Evolutionary conservation across 2,797 vertebrate genomes (phyloP).

Genomic region (Danio jaintianensis): DNA sequence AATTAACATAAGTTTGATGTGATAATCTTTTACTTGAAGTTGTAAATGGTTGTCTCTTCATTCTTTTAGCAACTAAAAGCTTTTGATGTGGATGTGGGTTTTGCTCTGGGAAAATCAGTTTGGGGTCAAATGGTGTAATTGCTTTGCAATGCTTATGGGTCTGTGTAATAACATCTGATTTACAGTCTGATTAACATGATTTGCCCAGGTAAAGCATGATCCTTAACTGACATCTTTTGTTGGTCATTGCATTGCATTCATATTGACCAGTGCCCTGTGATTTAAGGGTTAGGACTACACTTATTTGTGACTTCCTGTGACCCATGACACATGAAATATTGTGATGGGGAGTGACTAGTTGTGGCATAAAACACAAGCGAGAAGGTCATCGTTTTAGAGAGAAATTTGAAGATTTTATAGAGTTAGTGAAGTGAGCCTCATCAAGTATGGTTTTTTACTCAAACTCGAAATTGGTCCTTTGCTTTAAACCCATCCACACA

Average conservation of each 20-base stretch:
- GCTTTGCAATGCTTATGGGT: background rate
- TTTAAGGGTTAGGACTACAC: background rate
- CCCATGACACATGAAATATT: background rate
- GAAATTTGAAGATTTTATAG: too few relatives aligned
- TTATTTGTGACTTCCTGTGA: background rate
- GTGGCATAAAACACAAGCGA: background rate
- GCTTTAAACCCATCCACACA: too few relatives aligned
- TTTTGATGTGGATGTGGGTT: conserved; percentile 52
- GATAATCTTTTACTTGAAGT: conserved; percentile 69
- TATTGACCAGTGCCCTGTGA: background rate
- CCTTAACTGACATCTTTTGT: background rate
- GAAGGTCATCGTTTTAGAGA: background rate
- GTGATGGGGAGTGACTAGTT: background rate
- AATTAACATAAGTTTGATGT: conserved; percentile 74
- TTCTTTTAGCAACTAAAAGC: conserved; percentile 53
- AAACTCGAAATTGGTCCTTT: too few relatives aligned
- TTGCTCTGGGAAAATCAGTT: background rate
- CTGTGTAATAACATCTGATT: background rate
- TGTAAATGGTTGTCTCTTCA: conserved; percentile 67
- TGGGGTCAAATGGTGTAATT: conserved; percentile 12
- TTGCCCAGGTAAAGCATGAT: background rate
- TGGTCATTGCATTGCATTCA: background rate
- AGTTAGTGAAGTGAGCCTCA: too few relatives aligned
- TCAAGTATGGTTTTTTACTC: too few relatives aligned
- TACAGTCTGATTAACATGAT: background rate